Evolutionary conservation across 2,888 invertebrate genomes (phyloP).

Genomic region (Thecophora atra): DNA sequence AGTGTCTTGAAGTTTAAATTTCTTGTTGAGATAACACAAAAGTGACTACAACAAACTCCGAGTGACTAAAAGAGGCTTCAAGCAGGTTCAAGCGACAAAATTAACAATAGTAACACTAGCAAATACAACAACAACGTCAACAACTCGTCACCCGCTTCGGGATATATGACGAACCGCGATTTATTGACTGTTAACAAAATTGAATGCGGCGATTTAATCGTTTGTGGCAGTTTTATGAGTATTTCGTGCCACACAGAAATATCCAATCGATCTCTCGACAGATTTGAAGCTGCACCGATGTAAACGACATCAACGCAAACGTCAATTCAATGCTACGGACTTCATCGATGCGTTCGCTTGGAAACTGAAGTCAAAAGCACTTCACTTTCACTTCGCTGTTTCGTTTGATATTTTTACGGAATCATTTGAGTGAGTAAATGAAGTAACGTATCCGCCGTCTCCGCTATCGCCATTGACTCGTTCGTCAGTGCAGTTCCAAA

Average conservation of each 20-base stretch:
- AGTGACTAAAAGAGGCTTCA: background rate
- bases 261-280: slow-evolving; percentile 9
- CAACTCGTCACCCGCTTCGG: slow-evolving; percentile 13
- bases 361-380: slow-evolving; percentile 9
- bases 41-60: background rate
- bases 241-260: slow-evolving; percentile 41
- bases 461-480: too few relatives aligned
- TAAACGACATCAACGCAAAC: background rate
- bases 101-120: slow-evolving; percentile 12
- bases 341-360: background rate
- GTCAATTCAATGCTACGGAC: background rate
- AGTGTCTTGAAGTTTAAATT: too few relatives aligned
- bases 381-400: slow-evolving; percentile 32
- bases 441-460: too few relatives aligned
- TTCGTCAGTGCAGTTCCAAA: too few relatives aligned
- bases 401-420: background rate
- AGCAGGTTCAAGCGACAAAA: slow-evolving; percentile 10
- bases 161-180: slow-evolving; percentile 29
- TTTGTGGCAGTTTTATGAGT: slow-evolving; percentile 41
- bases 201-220: slow-evolving; percentile 43
- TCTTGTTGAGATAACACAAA: too few relatives aligned
- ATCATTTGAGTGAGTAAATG: background rate
- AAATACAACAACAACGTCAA: background rate
- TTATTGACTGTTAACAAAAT: slow-evolving; percentile 43
- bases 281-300: slow-evolving; percentile 8